phyloP scores from a whole-genome alignment of 2,797 vertebrate species.

The Gephyroberyx darwinii region DNA sequence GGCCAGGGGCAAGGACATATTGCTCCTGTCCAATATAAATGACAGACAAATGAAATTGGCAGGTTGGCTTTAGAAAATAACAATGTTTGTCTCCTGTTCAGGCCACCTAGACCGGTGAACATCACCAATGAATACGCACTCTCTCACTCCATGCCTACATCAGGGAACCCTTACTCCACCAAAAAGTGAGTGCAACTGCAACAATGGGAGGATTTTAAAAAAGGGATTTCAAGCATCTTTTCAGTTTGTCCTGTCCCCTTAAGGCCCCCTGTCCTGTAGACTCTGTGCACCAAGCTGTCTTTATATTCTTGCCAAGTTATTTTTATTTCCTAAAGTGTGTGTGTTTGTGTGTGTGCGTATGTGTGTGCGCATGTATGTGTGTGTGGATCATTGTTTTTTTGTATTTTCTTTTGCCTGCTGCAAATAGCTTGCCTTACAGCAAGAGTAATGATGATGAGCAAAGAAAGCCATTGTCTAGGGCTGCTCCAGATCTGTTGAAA shows the following conservation, averaged over 20 bases:
- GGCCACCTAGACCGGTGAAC: slow-evolving; percentile 96
- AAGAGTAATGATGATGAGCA: slow-evolving; percentile 88
- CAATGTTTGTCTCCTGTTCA: slow-evolving; percentile 63
- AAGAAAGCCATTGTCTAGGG: slow-evolving; percentile 88
- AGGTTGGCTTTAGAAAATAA: slow-evolving; percentile 13
- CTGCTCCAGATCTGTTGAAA: slow-evolving; percentile 92
- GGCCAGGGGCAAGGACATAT: neutral
- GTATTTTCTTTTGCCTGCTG: slow-evolving; percentile 73
- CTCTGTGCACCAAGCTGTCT: slow-evolving; percentile 57
- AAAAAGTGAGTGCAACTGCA: slow-evolving; percentile 88
- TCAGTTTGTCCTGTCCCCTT: slow-evolving; percentile 45
- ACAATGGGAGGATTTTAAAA: slow-evolving; percentile 63
- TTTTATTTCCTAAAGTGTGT: slow-evolving; percentile 18
- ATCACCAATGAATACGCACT: slow-evolving; percentile 92
- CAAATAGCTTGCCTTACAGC: slow-evolving; percentile 88
- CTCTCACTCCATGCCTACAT: slow-evolving; percentile 95
- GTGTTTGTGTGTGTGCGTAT: slow-evolving; percentile 29
- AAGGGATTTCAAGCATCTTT: slow-evolving; percentile 35
- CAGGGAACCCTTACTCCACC: slow-evolving; percentile 97
- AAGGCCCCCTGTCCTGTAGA: slow-evolving; percentile 42
- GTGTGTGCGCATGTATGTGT: neutral
- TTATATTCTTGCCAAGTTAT: slow-evolving; percentile 49
- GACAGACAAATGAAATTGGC: neutral
- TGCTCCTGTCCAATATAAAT: neutral
- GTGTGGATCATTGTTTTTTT: slow-evolving; percentile 24